phyloP scores from a whole-genome alignment of 2,888 invertebrate species.

The Magallana nippona region DNA sequence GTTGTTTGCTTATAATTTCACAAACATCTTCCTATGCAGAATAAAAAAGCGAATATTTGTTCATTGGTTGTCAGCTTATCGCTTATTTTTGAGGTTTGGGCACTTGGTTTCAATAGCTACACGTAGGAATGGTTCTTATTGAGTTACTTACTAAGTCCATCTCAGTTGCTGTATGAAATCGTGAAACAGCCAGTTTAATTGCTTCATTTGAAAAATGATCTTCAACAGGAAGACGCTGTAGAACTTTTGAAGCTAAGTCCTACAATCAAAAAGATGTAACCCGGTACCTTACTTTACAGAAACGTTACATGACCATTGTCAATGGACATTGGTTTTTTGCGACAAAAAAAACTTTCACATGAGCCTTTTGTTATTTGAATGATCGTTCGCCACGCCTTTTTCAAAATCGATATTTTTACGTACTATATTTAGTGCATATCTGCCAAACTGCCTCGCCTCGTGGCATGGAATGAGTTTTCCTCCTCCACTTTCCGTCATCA shows the following conservation, averaged over 20 bases:
- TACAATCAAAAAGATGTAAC: not conserved
- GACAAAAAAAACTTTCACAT: too few species aligned
- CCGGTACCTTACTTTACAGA: not conserved
- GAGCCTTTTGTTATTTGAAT: not conserved
- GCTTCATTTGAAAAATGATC: not conserved
- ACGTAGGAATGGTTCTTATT: too few species aligned
- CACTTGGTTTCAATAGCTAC: too few species aligned
- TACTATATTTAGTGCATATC: constrained; percentile 8
- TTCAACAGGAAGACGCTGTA: not conserved
- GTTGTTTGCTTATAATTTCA: not conserved
- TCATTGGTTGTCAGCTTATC: too few species aligned
- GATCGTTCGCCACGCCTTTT: not conserved
- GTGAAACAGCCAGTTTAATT: not conserved
- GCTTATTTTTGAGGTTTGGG: too few species aligned
- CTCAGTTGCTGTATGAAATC: not conserved
- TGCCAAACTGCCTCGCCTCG: not conserved
- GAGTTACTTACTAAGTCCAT: not conserved
- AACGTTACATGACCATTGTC: not conserved
- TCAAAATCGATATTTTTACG: not conserved
- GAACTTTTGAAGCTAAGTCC: not conserved
- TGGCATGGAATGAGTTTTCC: not conserved
- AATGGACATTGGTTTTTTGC: too few species aligned
- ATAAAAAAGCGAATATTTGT: too few species aligned
- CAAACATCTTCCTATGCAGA: not conserved
- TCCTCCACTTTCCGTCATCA: not conserved